Conservation (phyloP, 2,113 vertebrate species). For the Puntigrus tetrazona region DNA sequence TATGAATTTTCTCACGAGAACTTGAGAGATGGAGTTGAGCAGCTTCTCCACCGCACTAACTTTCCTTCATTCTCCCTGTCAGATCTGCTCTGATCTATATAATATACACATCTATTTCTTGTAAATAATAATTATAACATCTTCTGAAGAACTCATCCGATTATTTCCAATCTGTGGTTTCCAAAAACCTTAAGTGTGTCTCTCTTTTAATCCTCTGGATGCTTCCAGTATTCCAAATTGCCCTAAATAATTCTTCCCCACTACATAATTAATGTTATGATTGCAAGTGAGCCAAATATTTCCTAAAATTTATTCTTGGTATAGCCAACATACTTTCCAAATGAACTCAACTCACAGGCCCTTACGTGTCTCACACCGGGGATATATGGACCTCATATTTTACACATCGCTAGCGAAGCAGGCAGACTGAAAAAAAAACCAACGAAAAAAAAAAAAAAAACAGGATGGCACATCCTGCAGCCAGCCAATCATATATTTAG, state of each 20-base stretch:
- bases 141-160: not conserved
- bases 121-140: conserved; percentile 25
- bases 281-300: conserved; percentile 20
- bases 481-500: not conserved
- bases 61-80: not conserved
- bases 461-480: conserved; percentile 9
- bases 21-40: not conserved
- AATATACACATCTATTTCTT: not conserved
- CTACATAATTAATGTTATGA: conserved; percentile 33
- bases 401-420: conserved; percentile 4
- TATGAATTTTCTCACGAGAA: not conserved
- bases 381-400: conserved; percentile 17
- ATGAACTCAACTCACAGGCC: conserved; percentile 4
- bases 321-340: conserved; percentile 27
- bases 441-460: too few relatives aligned
- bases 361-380: conserved; percentile 13
- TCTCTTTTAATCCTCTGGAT: not conserved
- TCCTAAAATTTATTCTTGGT: conserved; percentile 10
- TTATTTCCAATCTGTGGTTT: not conserved
- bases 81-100: conserved; percentile 7
- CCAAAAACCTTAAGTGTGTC: not conserved
- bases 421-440: not conserved
- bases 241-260: conserved; percentile 29
- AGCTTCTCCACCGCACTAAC: not conserved
- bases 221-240: not conserved